A percentile compares a stretch with the other conserved stretches of the same genome.
Conservation (phyloP, 2,888 invertebrate genomes). For the Gastracanthus pulcherrimus region DNA sequence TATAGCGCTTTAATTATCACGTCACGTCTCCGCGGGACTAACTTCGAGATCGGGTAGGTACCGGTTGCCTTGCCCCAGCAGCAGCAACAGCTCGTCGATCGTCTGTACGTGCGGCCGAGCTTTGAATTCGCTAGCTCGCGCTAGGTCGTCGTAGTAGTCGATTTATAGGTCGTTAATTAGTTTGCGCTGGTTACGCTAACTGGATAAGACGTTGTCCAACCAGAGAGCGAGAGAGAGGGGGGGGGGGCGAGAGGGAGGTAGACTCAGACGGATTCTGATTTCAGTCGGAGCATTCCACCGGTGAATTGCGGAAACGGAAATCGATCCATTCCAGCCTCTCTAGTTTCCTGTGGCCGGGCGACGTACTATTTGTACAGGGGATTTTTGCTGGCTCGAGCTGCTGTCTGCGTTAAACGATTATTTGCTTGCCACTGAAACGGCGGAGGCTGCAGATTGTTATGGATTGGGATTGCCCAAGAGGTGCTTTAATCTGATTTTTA, state of each 20-base stretch:
- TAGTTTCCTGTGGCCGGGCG: background rate
- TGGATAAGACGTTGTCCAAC: constrained; percentile 62
- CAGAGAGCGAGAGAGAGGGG: background rate
- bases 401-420: constrained; percentile 38
- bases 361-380: constrained; percentile 11
- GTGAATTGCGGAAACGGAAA: constrained; percentile 46
- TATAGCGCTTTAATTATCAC: constrained; percentile 68
- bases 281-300: constrained; percentile 43
- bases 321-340: constrained; percentile 33
- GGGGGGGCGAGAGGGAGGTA: too few relatives aligned
- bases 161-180: constrained; percentile 69
- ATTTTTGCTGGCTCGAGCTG: constrained; percentile 30
- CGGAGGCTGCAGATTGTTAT: background rate
- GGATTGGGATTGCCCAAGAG: too few relatives aligned
- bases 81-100: constrained; percentile 64
- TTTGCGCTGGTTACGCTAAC: constrained; percentile 66
- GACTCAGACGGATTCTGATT: constrained; percentile 19
- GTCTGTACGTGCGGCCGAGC: constrained; percentile 63
- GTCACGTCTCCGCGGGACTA: constrained; percentile 63
- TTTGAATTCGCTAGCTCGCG: constrained; percentile 62
- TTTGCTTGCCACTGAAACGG: background rate
- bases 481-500: too few relatives aligned
- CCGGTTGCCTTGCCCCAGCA: constrained; percentile 17
- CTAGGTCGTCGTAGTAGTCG: constrained; percentile 57
- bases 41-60: constrained; percentile 57